Conservation (phyloP, 30 jellyfish, hydroid and myxozoan genomes). For the Mastigias papua region DNA sequence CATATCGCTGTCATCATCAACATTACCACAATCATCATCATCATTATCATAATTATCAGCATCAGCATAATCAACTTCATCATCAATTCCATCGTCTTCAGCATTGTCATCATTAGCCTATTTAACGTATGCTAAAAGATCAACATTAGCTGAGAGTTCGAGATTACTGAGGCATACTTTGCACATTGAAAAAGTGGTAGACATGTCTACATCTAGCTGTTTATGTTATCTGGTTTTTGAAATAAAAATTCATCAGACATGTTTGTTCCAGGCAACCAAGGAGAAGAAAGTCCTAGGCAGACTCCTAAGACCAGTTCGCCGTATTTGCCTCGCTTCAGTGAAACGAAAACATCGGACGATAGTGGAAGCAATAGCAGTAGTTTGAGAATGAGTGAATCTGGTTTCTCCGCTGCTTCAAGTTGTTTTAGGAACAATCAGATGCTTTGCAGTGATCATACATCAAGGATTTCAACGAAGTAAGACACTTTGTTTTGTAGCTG, state of each 20-base stretch:
- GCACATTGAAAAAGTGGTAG: no score
- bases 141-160: no score
- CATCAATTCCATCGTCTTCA: no score
- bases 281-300: slow-evolving; percentile 71
- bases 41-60: no score
- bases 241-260: background rate
- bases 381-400: slow-evolving; percentile 49
- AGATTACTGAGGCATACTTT: no score
- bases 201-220: no score
- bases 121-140: no score
- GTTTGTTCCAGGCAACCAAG: slow-evolving; percentile 1
- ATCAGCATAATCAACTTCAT: no score
- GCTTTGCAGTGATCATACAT: slow-evolving; percentile 48
- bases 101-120: no score
- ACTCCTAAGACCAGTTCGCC: slow-evolving; percentile 54
- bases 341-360: slow-evolving; percentile 61
- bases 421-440: slow-evolving; percentile 35
- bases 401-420: slow-evolving; percentile 37
- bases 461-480: slow-evolving; percentile 74
- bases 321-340: slow-evolving; percentile 48
- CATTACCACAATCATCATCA: no score
- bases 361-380: slow-evolving; percentile 77
- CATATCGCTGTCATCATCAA: no score
- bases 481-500: background rate
- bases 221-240: background rate